Percentiles rank a stretch among this genome's conserved stretches.
phyloP scores from a whole-genome alignment of 2,113 vertebrate genomes.

The Mandrillus leucophaeus region DNA sequence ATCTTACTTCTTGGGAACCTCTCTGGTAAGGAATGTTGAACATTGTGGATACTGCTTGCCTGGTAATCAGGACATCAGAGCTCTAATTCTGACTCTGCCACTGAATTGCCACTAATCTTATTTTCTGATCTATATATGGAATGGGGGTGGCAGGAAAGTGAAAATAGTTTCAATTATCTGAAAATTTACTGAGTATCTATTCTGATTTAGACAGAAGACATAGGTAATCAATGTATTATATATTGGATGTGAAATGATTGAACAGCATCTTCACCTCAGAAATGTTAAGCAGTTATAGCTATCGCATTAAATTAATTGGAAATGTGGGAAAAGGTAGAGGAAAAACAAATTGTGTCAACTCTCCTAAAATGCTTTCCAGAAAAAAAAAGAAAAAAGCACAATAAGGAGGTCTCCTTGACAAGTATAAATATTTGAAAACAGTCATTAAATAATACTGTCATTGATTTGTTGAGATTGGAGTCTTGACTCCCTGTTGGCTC shows the following conservation, averaged over 20 bases:
- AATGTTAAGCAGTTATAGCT: not conserved
- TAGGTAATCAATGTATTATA: not conserved
- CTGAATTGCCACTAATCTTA: not conserved
- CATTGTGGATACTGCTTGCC: not conserved
- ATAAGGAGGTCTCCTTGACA: not conserved
- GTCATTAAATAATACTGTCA: not conserved
- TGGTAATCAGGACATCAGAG: not conserved
- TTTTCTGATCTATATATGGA: not conserved
- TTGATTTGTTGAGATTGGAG: not conserved
- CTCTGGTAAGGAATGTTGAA: not conserved
- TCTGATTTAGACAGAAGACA: not conserved
- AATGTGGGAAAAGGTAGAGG: not conserved
- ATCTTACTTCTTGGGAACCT: not conserved
- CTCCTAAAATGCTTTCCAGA: slow-evolving; percentile 5
- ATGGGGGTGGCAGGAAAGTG: not conserved
- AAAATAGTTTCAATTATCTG: slow-evolving; percentile 17
- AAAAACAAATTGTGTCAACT: not conserved
- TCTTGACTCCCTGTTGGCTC: not conserved
- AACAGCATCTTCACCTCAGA: not conserved
- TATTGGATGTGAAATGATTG: not conserved
- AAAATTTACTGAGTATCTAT: not conserved
- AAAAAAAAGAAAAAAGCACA: not conserved
- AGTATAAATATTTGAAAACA: slow-evolving; percentile 26
- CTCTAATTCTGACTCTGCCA: slow-evolving; percentile 17
- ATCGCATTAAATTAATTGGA: slow-evolving; percentile 10